Percentiles rank a stretch among this genome's conserved stretches.
These are phyloP conservation scores for Smutsia gigantea DNA, from an alignment of 2,797 vertebrate species.

Conservation along the genomic window DNA sequence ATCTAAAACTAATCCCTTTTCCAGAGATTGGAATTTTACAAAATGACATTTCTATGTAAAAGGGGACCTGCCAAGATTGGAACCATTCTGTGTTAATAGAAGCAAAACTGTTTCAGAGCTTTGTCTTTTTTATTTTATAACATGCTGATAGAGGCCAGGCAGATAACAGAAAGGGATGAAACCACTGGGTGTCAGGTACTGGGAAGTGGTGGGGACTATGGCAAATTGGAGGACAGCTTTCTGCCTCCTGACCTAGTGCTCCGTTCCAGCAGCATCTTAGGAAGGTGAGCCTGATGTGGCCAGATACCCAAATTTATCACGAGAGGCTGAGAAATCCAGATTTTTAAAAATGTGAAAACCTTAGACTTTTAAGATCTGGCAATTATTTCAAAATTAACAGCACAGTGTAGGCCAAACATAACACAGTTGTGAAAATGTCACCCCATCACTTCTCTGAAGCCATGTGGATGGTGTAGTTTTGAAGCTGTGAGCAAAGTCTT, in stretches of 20 bases:
- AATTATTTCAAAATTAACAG: not conserved
- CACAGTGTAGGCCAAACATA: not conserved
- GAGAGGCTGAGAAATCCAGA: not conserved
- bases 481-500: not conserved
- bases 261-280: not conserved
- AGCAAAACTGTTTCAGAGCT: not conserved
- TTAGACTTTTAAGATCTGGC: not conserved
- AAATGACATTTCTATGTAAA: not conserved
- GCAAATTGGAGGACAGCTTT: not conserved
- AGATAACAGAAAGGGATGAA: not conserved
- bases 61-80: not conserved
- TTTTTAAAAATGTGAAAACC: not conserved
- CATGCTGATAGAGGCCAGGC: not conserved
- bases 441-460: not conserved
- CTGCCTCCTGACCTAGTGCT: not conserved
- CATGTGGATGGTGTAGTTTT: not conserved
- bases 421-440: not conserved
- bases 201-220: not conserved
- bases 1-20: not conserved
- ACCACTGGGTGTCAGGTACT: not conserved
- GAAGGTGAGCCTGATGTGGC: not conserved
- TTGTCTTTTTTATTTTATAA: not conserved
- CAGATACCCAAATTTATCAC: not conserved
- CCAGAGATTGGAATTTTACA: constrained; percentile 10
- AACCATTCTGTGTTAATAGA: not conserved